These are phyloP conservation scores for Pomatorhinus ruficollis DNA, from an alignment of 2,113 vertebrate species.

Conservation along the genomic window DNA sequence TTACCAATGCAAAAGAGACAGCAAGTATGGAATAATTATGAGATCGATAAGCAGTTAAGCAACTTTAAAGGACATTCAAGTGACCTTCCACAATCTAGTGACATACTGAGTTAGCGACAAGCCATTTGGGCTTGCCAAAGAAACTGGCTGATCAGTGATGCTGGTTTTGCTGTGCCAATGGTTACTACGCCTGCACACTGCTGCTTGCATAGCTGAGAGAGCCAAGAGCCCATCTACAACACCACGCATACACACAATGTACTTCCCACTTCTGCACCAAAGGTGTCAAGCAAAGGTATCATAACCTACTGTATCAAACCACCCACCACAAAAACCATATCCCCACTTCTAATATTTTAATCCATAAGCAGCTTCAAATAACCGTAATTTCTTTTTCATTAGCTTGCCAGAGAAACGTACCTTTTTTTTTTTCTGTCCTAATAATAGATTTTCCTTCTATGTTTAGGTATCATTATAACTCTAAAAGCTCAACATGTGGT, in stretches of 20 bases:
- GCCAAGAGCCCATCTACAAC: background rate
- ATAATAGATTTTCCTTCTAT: slow-evolving; percentile 18
- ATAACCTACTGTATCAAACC: background rate
- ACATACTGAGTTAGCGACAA: background rate
- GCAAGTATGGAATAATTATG: background rate
- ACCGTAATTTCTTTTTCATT: background rate
- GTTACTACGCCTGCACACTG: background rate
- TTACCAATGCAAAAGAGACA: background rate
- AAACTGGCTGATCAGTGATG: background rate
- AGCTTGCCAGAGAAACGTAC: background rate
- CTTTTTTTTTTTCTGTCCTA: background rate
- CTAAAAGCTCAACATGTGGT: background rate
- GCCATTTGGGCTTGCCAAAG: background rate
- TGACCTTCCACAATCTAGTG: background rate
- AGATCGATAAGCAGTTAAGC: background rate
- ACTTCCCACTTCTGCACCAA: background rate
- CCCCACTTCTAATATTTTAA: background rate
- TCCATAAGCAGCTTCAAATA: background rate
- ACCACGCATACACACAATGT: background rate
- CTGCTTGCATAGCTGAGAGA: background rate
- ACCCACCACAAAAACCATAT: background rate
- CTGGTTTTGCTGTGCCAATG: background rate
- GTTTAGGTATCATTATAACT: background rate
- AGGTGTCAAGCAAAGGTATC: background rate
- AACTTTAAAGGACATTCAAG: background rate